Conservation (phyloP, 2,113 vertebrate genomes). For the Pseudorasbora parva region DNA sequence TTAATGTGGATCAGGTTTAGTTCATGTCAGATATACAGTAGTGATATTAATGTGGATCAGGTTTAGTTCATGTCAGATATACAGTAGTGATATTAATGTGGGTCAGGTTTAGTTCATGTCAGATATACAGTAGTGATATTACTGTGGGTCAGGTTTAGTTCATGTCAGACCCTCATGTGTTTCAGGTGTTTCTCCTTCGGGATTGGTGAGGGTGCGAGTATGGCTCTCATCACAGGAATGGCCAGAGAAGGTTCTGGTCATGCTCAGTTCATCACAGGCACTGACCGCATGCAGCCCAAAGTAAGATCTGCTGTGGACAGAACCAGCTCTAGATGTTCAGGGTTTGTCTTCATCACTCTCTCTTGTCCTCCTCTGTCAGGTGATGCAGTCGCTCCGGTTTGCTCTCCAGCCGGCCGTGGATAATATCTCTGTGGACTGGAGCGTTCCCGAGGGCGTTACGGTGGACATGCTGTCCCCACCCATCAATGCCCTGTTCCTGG, state of each 20-base stretch:
- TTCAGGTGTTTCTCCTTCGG: slow-evolving; percentile 78
- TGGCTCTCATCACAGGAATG: slow-evolving; percentile 80
- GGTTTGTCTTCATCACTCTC: background rate
- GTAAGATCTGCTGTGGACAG: slow-evolving; percentile 59
- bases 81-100: background rate
- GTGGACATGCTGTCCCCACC: slow-evolving; percentile 68
- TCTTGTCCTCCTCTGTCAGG: background rate
- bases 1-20: background rate
- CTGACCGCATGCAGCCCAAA: slow-evolving; percentile 20
- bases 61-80: too few species aligned
- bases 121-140: too few species aligned
- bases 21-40: too few species aligned
- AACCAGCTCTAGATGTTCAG: slow-evolving; percentile 60
- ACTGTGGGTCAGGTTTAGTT: background rate
- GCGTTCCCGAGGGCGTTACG: slow-evolving; percentile 66
- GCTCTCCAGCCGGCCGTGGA: slow-evolving; percentile 69
- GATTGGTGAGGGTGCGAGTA: slow-evolving; percentile 83
- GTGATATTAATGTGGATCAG: background rate
- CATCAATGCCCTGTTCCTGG: slow-evolving; percentile 66
- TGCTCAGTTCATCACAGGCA: slow-evolving; percentile 78
- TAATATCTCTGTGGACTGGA: slow-evolving; percentile 69
- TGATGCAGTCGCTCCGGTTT: slow-evolving; percentile 68
- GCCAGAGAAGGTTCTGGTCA: slow-evolving; percentile 76
- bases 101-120: too few species aligned
- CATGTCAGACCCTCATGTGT: background rate